A percentile compares a stretch with the other conserved stretches of the same genome.
These are phyloP conservation scores for Psettodes erumei DNA, from an alignment of 2,113 vertebrate species.

Conservation along the genomic window DNA sequence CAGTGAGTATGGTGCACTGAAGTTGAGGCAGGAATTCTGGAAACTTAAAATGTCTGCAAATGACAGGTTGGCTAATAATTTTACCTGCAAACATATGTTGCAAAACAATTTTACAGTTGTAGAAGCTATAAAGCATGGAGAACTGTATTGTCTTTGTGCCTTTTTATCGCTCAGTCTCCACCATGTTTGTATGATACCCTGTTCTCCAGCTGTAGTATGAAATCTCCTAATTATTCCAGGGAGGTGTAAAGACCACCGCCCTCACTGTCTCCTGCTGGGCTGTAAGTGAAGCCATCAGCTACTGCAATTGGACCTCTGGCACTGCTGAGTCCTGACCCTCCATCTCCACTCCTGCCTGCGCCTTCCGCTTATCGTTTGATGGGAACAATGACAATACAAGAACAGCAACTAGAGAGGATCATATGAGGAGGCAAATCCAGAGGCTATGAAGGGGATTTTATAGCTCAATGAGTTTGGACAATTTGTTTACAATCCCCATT, in stretches of 20 bases:
- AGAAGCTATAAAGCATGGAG: background rate
- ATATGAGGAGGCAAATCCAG: conserved; percentile 65
- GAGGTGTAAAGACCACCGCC: conserved; percentile 57
- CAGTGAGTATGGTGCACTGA: background rate
- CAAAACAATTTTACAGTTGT: background rate
- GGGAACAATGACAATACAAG: conserved; percentile 58
- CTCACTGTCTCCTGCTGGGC: conserved; percentile 33
- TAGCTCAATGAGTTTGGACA: conserved; percentile 77
- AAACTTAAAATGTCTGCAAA: background rate
- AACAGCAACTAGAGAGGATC: conserved; percentile 60
- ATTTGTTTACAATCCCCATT: conserved; percentile 79
- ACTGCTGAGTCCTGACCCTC: conserved; percentile 30
- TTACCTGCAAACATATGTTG: background rate
- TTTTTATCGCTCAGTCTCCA: background rate
- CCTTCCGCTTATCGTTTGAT: conserved; percentile 12
- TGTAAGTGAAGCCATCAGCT: conserved; percentile 42
- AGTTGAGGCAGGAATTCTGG: background rate
- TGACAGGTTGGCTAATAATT: background rate
- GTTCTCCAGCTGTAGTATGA: conserved; percentile 19
- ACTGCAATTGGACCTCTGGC: conserved; percentile 61
- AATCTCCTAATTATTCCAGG: conserved; percentile 45
- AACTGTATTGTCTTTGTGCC: background rate
- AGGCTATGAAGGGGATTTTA: conserved; percentile 68
- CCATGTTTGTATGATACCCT: background rate
- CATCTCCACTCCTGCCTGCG: conserved; percentile 5